Evolutionary conservation across 2,113 vertebrate species (phyloP).

Genomic region (Lophochroa leadbeateri): DNA sequence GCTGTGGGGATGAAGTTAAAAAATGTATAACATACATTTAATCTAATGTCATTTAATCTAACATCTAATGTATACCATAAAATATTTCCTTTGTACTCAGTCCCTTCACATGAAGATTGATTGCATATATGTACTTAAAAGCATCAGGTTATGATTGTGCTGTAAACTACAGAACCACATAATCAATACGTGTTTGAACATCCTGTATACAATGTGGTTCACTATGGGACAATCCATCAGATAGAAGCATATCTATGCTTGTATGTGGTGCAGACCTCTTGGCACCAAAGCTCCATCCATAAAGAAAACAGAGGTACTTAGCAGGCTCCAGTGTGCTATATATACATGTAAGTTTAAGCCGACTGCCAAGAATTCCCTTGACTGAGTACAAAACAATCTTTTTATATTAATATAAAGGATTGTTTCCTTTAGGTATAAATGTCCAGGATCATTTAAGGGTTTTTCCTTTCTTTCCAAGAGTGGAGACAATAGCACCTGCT

Average conservation of each 20-base stretch:
- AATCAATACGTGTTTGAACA: conserved; percentile 44
- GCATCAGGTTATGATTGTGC: conserved; percentile 35
- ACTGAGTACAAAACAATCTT: conserved; percentile 48
- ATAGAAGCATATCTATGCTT: conserved; percentile 27
- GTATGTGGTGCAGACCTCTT: conserved; percentile 65
- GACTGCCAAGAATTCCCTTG: conserved; percentile 63
- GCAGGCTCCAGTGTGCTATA: conserved; percentile 68
- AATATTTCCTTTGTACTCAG: background rate
- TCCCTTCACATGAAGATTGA: background rate
- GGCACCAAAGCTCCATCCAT: conserved; percentile 69
- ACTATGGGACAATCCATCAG: conserved; percentile 11
- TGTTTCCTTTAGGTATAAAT: conserved; percentile 47
- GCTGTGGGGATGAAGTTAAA: background rate
- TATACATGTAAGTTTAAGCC: conserved; percentile 50
- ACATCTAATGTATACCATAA: background rate
- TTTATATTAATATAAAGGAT: conserved; percentile 43
- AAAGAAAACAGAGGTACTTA: conserved; percentile 70
- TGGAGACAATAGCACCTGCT: conserved; percentile 60
- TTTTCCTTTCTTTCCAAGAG: conserved; percentile 1
- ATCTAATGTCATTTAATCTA: background rate
- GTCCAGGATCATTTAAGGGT: background rate
- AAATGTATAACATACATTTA: background rate
- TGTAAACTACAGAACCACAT: background rate
- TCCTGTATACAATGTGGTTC: conserved; percentile 18
- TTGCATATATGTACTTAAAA: conserved; percentile 18